phyloP scores from a whole-genome alignment of 2,888 invertebrate genomes.

The Dioctria linearis region DNA sequence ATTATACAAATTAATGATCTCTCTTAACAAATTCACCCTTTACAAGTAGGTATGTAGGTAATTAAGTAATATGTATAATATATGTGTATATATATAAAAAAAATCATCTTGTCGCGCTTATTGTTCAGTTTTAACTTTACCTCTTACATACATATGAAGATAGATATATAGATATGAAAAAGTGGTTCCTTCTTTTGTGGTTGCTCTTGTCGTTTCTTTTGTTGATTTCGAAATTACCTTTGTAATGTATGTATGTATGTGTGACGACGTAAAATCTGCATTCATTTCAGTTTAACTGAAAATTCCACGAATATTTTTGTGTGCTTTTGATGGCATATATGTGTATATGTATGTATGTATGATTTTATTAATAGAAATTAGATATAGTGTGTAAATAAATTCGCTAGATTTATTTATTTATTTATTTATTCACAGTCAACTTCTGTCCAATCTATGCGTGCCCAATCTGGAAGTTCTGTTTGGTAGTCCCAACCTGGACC shows the following conservation, averaged over 20 bases:
- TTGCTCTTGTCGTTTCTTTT: too few relatives aligned
- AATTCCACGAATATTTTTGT: too few relatives aligned
- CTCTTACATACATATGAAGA: not conserved
- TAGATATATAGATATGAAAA: not conserved
- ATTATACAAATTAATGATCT: not conserved
- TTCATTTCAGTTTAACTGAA: too few relatives aligned
- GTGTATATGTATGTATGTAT: not conserved
- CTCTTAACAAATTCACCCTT: not conserved
- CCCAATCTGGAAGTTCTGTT: conserved; percentile 94
- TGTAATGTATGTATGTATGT: too few relatives aligned
- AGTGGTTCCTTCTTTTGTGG: conserved; percentile 5
- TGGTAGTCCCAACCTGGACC: conserved; percentile 96
- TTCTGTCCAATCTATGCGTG: conserved; percentile 86
- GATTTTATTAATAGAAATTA: not conserved
- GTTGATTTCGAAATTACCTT: too few relatives aligned
- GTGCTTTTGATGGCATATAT: conserved; percentile 37
- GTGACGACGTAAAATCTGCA: too few relatives aligned
- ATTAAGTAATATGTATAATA: too few relatives aligned
- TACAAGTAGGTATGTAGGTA: not conserved
- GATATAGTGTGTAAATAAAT: conserved; percentile 18
- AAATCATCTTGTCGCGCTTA: conserved; percentile 15
- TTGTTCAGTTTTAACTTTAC: conserved; percentile 11
- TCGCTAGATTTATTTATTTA: not conserved
- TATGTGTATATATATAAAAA: not conserved
- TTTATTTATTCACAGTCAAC: conserved; percentile 72